Evolutionary conservation across 2,888 invertebrate genomes (phyloP).

Genomic region (Melinaea marsaeus): DNA sequence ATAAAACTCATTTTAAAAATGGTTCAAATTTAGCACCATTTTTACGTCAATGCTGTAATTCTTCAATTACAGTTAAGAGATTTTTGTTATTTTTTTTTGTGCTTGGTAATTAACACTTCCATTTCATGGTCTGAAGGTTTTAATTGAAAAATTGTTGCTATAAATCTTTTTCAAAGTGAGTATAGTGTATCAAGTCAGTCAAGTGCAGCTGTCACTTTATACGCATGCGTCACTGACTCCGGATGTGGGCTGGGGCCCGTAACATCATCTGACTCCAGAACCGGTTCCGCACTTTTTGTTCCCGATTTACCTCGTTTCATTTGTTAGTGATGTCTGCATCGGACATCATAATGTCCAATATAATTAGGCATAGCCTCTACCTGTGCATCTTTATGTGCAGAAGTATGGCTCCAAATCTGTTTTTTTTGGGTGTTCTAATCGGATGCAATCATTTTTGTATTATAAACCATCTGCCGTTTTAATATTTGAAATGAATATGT

Average conservation of each 20-base stretch:
- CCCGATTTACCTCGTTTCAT: constrained; percentile 52
- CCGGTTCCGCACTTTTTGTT: constrained; percentile 61
- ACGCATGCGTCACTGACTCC: constrained; percentile 58
- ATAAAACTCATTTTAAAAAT: not conserved
- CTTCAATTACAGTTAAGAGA: constrained; percentile 2
- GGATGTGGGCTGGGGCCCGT: constrained; percentile 57
- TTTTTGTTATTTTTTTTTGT: not conserved
- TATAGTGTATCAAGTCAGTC: constrained; percentile 13
- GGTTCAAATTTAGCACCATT: not conserved
- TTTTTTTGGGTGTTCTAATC: too few species aligned
- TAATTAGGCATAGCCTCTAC: constrained; percentile 4
- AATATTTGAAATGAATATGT: too few species aligned
- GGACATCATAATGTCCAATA: constrained; percentile 36
- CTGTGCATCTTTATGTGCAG: constrained; percentile 4
- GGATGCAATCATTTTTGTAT: too few species aligned
- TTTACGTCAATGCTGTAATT: not conserved
- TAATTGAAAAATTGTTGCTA: constrained; percentile 2
- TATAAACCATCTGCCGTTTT: too few species aligned
- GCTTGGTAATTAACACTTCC: constrained; percentile 1
- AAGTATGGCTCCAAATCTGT: too few species aligned
- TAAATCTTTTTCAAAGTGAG: constrained; percentile 9
- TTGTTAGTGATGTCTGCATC: constrained; percentile 52
- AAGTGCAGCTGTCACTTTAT: constrained; percentile 38
- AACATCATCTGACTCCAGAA: constrained; percentile 46
- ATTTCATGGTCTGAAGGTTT: constrained; percentile 2